phyloP scores from a whole-genome alignment of 2,113 vertebrate genomes.

The Sphyrna mokarran region DNA sequence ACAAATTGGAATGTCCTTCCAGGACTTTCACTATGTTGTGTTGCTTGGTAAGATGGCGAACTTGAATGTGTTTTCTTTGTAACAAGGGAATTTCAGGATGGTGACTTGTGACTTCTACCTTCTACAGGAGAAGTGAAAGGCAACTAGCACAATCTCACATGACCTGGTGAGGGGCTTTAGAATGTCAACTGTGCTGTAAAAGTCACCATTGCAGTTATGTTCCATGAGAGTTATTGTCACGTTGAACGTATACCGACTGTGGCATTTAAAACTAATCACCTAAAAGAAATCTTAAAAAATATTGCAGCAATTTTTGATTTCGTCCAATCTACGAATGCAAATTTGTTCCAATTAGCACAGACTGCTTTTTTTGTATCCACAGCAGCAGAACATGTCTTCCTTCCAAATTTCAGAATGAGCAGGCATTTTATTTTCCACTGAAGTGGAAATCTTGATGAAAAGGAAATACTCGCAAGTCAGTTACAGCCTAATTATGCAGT shows the following conservation, averaged over 20 bases:
- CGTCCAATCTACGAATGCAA: background rate
- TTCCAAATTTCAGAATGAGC: background rate
- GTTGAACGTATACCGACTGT: background rate
- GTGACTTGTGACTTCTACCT: background rate
- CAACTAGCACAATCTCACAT: background rate
- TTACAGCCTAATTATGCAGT: too few relatives aligned
- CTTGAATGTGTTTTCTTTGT: background rate
- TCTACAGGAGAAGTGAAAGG: background rate
- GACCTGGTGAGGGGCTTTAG: too few relatives aligned
- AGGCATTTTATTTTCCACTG: background rate
- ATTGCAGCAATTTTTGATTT: background rate
- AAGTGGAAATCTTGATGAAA: background rate
- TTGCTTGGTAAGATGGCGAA: background rate
- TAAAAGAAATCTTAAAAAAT: background rate
- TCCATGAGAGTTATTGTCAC: background rate
- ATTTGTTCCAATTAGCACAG: background rate
- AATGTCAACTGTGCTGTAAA: background rate
- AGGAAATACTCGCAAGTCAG: too few relatives aligned
- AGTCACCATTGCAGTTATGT: background rate
- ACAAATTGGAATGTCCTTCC: too few relatives aligned
- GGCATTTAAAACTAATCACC: background rate
- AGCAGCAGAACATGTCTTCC: background rate
- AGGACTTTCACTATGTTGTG: too few relatives aligned
- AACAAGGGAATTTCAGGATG: background rate
- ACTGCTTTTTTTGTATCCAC: too few relatives aligned